These are phyloP conservation scores for Calephelis nemesis DNA, from an alignment of 1,140 invertebrate species.

Conservation along the genomic window DNA sequence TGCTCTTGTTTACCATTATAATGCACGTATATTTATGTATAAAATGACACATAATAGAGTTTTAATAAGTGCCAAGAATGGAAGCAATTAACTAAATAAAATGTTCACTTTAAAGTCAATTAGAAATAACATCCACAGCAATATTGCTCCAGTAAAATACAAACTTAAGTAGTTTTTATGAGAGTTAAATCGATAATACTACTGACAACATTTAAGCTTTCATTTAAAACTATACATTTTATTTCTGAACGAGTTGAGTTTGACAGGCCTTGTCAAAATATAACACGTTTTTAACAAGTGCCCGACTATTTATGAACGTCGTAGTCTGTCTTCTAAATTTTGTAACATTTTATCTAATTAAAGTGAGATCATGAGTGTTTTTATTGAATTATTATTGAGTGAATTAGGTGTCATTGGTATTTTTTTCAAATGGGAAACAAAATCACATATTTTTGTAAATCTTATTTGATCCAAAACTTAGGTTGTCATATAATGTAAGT, in stretches of 20 bases:
- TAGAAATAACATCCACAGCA: background rate
- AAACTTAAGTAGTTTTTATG: slow-evolving; percentile 15
- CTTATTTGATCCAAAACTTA: no score
- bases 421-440: no score
- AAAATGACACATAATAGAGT: no score
- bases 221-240: slow-evolving; percentile 4
- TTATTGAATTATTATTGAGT: no score
- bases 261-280: slow-evolving; percentile 4
- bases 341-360: background rate
- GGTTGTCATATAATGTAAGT: no score
- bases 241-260: slow-evolving; percentile 7
- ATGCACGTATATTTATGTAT: no score
- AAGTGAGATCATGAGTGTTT: background rate
- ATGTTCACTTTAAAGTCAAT: background rate
- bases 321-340: background rate
- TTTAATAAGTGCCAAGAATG: no score
- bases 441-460: no score
- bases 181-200: slow-evolving; percentile 7
- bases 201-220: slow-evolving; percentile 5
- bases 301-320: background rate
- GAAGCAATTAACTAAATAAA: no score
- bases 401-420: no score
- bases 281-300: slow-evolving; percentile 5
- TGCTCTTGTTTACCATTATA: no score
- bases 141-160: background rate